Evolutionary conservation across 1,140 invertebrate species (phyloP), one percentile per base, ranked within the genome.

Genomic region (Danaus melanippus): DNA sequence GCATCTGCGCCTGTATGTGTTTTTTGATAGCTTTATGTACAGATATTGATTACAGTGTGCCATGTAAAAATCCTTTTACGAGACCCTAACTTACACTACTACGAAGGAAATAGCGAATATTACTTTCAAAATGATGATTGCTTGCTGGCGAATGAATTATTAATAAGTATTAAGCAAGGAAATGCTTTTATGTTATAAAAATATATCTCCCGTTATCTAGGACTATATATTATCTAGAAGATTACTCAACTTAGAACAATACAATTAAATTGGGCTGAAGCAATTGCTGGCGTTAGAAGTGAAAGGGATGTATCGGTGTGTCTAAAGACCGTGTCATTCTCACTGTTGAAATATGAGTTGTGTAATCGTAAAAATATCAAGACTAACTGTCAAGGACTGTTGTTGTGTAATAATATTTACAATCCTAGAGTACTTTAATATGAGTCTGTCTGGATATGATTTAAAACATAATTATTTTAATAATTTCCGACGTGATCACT

Each of bases 261-360:
- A 46, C 50, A 32, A 32, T 32, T 32, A 32, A 32, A 32, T 32
- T 32, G 21, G 21, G 21, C 21, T 32, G 21, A 32, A 32, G 21
- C 21, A 32, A 32, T 32, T 32, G 21, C 21, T 32, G 53, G 60
- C 55, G 50, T 42, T 64, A 47, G 64, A 73, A 82, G 79, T 80
- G 79, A 82, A 84, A 82, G 79, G 80, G 81, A 79, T 84, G 77
- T 74, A 69, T 74, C 68, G 62, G 62, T 58, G 67, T 46, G 60
- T 62, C 69, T 73, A 82, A 84, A 84, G 74, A 82, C 80, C 79
- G 70, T 82, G 79, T 84, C 74, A 82, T 84, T 82, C 77, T 76
- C 81, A 77, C 60, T 75, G 72, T 59, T 68, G 74, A 79, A 80
- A 80, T 66, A 57, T 51, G 44, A 62, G 17, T 17, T 42, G 46